A percentile compares a stretch with the other conserved stretches of the same genome.
phyloP scores from a whole-genome alignment of 2,888 invertebrate genomes.

The Sphinx pinastri region DNA sequence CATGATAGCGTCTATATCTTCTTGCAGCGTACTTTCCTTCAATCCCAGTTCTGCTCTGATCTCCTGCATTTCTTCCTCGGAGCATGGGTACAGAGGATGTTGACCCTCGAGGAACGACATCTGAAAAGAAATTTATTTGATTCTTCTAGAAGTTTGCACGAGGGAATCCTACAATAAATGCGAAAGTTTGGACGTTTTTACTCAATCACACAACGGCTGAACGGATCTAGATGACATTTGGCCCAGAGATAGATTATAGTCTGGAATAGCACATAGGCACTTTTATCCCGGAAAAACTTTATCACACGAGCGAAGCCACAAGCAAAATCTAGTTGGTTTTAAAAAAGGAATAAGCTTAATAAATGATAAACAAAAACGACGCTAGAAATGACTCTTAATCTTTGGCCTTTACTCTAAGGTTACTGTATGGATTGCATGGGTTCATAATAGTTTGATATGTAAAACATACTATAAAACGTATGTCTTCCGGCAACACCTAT shows the following conservation, averaged over 20 bases:
- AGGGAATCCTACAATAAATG: too few species aligned
- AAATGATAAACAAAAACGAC: too few species aligned
- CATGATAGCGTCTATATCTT: constrained; percentile 63
- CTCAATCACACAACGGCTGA: too few species aligned
- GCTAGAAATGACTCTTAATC: not conserved
- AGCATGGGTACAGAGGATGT: constrained; percentile 34
- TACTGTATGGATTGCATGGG: not conserved
- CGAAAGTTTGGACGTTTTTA: too few species aligned
- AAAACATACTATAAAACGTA: not conserved
- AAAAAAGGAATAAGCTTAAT: too few species aligned
- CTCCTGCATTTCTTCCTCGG: constrained; percentile 37
- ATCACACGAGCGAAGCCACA: too few species aligned
- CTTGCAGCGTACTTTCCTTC: constrained; percentile 59
- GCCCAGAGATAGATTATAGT: too few species aligned
- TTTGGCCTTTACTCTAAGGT: constrained; percentile 5
- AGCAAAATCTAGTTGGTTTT: too few species aligned
- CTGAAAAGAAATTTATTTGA: constrained; percentile 26
- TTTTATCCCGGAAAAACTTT: too few species aligned
- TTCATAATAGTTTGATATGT: not conserved
- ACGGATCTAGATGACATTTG: too few species aligned
- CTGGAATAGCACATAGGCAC: too few species aligned
- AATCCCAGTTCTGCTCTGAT: constrained; percentile 59
- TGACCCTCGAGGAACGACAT: constrained; percentile 32
- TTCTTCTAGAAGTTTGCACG: not conserved
- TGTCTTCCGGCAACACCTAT: not conserved